phyloP scores from a whole-genome alignment of 1,140 invertebrate genomes.

The Scaptomyza montana region DNA sequence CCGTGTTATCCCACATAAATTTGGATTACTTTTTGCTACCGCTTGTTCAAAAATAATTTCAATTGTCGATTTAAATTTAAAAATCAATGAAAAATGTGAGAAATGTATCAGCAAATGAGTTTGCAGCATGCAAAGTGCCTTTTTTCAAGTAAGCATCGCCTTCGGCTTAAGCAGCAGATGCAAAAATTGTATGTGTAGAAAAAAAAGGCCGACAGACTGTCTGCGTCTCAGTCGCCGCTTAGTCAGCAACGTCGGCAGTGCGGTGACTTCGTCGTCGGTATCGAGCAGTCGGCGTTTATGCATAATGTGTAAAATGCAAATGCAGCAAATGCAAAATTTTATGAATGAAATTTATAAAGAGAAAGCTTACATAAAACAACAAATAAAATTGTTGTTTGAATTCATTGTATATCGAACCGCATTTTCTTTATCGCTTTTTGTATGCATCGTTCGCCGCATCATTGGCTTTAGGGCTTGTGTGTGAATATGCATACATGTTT shows the following conservation, averaged over 20 bases:
- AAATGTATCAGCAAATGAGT: slow-evolving; percentile 32
- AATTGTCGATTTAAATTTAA: slow-evolving; percentile 40
- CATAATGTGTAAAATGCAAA: slow-evolving; percentile 53
- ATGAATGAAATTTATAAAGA: slow-evolving; percentile 70
- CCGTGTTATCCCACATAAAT: slow-evolving; percentile 63
- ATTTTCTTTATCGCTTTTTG: slow-evolving; percentile 62
- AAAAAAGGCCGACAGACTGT: slow-evolving; percentile 46
- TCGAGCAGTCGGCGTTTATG: slow-evolving; percentile 28
- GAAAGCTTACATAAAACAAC: slow-evolving; percentile 34
- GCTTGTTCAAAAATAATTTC: slow-evolving; percentile 58
- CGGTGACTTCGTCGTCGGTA: slow-evolving; percentile 34
- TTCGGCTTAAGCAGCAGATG: not conserved
- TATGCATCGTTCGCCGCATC: slow-evolving; percentile 59
- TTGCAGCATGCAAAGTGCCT: slow-evolving; percentile 26
- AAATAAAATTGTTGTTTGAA: slow-evolving; percentile 32
- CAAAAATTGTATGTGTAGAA: not conserved
- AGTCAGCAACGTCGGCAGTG: slow-evolving; percentile 43
- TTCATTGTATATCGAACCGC: slow-evolving; percentile 22
- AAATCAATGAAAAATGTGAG: slow-evolving; percentile 35
- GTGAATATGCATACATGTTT: not conserved
- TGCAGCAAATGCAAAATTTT: slow-evolving; percentile 41
- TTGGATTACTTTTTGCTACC: slow-evolving; percentile 55
- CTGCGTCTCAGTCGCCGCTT: slow-evolving; percentile 38
- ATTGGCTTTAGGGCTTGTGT: too few species aligned
- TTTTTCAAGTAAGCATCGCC: slow-evolving; percentile 36